These are phyloP conservation scores for Morpho deidamia DNA, from an alignment of 2,888 invertebrate species.

Conservation along the genomic window DNA sequence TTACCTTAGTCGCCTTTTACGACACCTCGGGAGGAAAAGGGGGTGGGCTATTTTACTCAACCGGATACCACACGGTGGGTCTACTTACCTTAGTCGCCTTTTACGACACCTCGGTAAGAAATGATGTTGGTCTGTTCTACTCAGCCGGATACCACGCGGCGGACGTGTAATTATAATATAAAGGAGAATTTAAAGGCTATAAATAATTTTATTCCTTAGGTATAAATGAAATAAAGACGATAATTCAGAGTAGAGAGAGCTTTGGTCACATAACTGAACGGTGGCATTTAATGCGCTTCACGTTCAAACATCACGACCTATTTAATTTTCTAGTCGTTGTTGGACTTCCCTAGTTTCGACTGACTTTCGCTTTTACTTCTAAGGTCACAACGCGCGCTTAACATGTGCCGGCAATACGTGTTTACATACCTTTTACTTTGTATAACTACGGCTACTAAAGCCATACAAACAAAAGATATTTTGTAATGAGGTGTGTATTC, in stretches of 20 bases:
- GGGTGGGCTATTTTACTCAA: too few relatives aligned
- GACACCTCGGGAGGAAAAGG: too few relatives aligned
- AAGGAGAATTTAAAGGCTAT: not conserved
- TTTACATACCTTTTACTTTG: constrained; percentile 3
- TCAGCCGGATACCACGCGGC: too few relatives aligned
- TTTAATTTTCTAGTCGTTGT: constrained; percentile 32
- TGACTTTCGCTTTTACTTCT: constrained; percentile 34
- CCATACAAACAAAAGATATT: too few relatives aligned
- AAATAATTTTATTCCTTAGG: constrained; percentile 1
- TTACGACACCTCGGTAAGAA: too few relatives aligned
- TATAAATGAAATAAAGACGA: not conserved
- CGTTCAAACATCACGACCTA: constrained; percentile 31
- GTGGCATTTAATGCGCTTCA: constrained; percentile 26
- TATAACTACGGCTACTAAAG: not conserved
- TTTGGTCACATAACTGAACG: constrained; percentile 19
- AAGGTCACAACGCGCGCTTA: constrained; percentile 19
- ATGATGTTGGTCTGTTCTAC: too few relatives aligned
- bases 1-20: too few relatives aligned
- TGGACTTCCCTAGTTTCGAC: constrained; percentile 47
- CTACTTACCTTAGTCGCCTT: too few relatives aligned
- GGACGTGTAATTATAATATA: not conserved
- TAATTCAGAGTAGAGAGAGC: not conserved
- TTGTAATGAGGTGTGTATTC: too few relatives aligned
- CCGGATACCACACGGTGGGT: too few relatives aligned
- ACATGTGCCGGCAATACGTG: constrained; percentile 11